Evolutionary conservation across 2,113 vertebrate species (phyloP).

Genomic region (Lanius collurio): DNA sequence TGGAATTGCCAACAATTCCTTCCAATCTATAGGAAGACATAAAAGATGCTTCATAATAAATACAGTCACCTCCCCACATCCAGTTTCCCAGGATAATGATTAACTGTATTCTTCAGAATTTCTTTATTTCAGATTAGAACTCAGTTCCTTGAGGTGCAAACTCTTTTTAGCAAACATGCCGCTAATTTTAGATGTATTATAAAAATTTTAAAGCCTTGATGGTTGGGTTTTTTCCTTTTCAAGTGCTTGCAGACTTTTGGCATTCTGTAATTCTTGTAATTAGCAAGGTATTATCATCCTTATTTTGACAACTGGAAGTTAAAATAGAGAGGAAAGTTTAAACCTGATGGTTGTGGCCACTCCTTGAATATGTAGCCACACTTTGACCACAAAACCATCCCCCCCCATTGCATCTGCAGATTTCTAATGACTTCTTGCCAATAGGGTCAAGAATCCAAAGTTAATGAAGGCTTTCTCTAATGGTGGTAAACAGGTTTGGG

Average conservation of each 20-base stretch:
- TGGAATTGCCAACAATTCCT: background rate
- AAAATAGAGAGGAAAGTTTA: background rate
- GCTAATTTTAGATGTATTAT: background rate
- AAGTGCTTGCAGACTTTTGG: background rate
- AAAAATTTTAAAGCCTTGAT: background rate
- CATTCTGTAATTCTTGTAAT: background rate
- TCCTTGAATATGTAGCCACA: background rate
- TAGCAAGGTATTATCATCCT: background rate
- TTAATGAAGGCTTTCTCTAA: background rate
- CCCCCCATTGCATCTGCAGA: background rate
- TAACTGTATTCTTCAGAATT: background rate
- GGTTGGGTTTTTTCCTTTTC: background rate
- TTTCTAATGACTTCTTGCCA: background rate
- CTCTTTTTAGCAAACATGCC: background rate
- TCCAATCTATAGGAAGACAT: background rate
- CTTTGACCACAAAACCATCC: background rate
- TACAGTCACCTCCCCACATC: background rate
- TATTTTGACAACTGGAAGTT: background rate
- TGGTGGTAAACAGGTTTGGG: background rate
- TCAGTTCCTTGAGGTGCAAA: background rate
- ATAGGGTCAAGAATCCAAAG: background rate
- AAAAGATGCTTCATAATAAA: constrained; percentile 2
- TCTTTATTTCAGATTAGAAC: background rate
- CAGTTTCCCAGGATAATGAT: background rate
- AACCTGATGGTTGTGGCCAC: background rate